These are phyloP conservation scores for Oxyruncus cristatus DNA, from an alignment of 2,113 vertebrate genomes.

Conservation along the genomic window DNA sequence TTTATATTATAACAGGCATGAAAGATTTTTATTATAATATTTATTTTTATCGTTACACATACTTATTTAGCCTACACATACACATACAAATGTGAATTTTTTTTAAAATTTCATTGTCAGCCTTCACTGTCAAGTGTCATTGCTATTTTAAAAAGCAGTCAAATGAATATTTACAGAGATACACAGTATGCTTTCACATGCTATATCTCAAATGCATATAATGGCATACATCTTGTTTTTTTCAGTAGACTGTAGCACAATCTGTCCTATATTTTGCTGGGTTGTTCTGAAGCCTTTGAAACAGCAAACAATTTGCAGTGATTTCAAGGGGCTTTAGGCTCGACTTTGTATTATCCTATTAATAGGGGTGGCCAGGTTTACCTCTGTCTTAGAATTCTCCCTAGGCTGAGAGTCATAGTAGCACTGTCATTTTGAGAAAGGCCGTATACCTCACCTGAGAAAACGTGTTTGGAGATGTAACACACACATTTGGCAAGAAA, in stretches of 20 bases:
- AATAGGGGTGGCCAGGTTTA: neutral
- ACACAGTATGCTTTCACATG: neutral
- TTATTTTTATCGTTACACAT: neutral
- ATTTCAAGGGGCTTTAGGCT: neutral
- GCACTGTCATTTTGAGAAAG: neutral
- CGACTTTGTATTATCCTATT: neutral
- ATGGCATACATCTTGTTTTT: neutral
- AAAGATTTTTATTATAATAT: neutral
- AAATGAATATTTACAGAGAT: conserved; percentile 3
- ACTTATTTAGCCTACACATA: neutral
- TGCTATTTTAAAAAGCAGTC: neutral
- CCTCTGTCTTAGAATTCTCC: neutral
- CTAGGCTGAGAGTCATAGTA: neutral
- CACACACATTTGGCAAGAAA: neutral
- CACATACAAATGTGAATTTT: neutral
- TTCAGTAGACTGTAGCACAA: neutral
- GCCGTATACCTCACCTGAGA: neutral
- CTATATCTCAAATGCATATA: neutral
- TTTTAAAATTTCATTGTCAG: neutral
- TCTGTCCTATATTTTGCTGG: neutral
- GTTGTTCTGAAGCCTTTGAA: neutral
- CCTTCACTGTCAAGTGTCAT: neutral
- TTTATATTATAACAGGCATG: neutral
- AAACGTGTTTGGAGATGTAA: neutral
- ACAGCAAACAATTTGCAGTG: neutral